Conservation (phyloP, 2,888 invertebrate genomes). For the Agrotis segetum region DNA sequence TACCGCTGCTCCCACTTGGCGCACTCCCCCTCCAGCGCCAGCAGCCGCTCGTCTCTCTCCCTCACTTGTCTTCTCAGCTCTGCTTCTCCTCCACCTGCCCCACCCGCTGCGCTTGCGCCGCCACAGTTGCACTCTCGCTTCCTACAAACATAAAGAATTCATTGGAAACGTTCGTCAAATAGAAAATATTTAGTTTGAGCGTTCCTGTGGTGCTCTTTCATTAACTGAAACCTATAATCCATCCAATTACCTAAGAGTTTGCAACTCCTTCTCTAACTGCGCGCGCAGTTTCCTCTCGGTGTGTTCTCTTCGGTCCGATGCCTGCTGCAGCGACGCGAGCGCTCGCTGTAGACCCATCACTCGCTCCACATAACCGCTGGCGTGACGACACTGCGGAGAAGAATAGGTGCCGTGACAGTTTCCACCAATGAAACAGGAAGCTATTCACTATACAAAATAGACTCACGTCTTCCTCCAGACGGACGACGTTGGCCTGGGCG, state of each 20-base stretch:
- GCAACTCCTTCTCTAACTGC: constrained; percentile 96
- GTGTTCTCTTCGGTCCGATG: constrained; percentile 96
- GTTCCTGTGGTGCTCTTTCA: no score
- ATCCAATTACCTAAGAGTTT: constrained; percentile 90
- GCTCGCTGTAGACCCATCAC: constrained; percentile 96
- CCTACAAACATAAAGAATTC: constrained; percentile 57
- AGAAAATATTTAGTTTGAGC: background rate
- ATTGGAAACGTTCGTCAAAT: background rate
- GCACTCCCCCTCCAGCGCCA: constrained; percentile 94
- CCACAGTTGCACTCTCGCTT: constrained; percentile 82
- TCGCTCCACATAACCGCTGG: constrained; percentile 96
- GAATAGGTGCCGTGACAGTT: background rate
- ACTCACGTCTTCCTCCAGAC: constrained; percentile 96
- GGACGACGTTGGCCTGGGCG: constrained; percentile 96
- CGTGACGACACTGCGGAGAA: constrained; percentile 93
- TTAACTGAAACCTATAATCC: background rate
- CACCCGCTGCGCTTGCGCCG: constrained; percentile 74
- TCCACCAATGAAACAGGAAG: background rate
- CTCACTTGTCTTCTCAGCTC: constrained; percentile 89
- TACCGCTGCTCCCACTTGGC: constrained; percentile 97
- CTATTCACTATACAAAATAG: no score
- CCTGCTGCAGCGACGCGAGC: constrained; percentile 95
- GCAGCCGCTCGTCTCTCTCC: constrained; percentile 86
- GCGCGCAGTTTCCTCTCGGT: constrained; percentile 96
- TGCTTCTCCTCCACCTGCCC: constrained; percentile 81